Evolutionary conservation across 2,888 invertebrate genomes (phyloP).

Genomic region (Hirtodrosophila trivittata): DNA sequence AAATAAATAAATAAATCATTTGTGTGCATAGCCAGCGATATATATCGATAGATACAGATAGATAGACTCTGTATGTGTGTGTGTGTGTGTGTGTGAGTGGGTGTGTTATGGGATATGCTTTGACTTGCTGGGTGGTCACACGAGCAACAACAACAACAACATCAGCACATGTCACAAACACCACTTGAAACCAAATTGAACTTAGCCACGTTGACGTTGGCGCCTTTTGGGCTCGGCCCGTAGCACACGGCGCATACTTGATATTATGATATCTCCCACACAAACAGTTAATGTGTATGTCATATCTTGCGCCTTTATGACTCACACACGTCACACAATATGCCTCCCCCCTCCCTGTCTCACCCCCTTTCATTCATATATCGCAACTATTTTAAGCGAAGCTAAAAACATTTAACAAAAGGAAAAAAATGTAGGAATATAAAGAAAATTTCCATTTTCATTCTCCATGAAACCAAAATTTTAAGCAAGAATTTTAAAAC

Average conservation of each 20-base stretch:
- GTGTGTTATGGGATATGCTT: constrained; percentile 20
- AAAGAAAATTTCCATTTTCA: constrained; percentile 57
- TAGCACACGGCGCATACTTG: constrained; percentile 70
- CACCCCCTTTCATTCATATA: no score
- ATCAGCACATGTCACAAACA: constrained; percentile 36
- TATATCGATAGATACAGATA: constrained; percentile 47
- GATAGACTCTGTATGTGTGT: constrained; percentile 11
- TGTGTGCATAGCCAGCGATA: constrained; percentile 59
- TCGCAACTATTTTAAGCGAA: constrained; percentile 56
- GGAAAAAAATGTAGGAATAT: constrained; percentile 26
- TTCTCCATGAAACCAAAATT: constrained; percentile 41
- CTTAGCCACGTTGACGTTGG: constrained; percentile 60
- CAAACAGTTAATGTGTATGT: constrained; percentile 12
- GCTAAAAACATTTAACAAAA: constrained; percentile 58
- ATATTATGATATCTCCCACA: constrained; percentile 42
- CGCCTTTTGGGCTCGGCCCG: constrained; percentile 59
- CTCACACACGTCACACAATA: constrained; percentile 23
- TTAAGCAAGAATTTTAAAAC: constrained; percentile 29
- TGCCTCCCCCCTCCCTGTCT: background rate
- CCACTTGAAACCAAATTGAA: constrained; percentile 69
- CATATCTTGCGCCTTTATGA: constrained; percentile 43
- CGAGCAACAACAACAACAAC: constrained; percentile 12
- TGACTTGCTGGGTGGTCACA: constrained; percentile 35
- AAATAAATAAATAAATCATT: constrained; percentile 77
- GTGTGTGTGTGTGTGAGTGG: constrained; percentile 4